Conservation (phyloP, 2,888 invertebrate species). For the Branchellion lobata region DNA sequence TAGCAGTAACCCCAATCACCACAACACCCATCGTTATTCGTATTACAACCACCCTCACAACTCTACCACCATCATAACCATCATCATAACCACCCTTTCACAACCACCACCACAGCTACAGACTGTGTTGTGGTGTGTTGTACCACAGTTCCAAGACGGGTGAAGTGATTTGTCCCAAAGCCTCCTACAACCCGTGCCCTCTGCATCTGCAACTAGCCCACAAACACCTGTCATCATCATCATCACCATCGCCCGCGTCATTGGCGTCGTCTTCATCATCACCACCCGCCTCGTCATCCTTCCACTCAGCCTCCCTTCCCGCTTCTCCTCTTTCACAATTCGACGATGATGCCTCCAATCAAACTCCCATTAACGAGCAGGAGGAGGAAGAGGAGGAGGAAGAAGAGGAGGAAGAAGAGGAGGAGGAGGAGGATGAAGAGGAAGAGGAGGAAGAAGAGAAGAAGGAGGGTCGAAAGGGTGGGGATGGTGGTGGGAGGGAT, state of each 20-base stretch:
- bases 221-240: neutral
- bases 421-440: neutral
- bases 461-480: neutral
- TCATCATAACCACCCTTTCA: neutral
- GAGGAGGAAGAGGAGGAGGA: neutral
- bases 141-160: slow-evolving; percentile 19
- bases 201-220: slow-evolving; percentile 25
- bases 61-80: neutral
- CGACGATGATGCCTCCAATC: neutral
- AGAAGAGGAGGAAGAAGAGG: neutral
- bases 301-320: neutral
- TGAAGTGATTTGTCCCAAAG: slow-evolving; percentile 26
- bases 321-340: neutral
- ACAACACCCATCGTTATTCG: neutral
- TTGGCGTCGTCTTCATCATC: neutral
- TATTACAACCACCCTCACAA: neutral
- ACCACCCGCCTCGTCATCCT: neutral
- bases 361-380: neutral
- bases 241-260: neutral
- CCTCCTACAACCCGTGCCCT: slow-evolving; percentile 26
- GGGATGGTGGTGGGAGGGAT: neutral
- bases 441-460: neutral
- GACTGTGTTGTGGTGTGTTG: slow-evolving; percentile 40
- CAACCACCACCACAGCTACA: neutral
- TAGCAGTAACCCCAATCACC: too few species aligned